Base-by-base conservation (phyloP, 2,113 vertebrate genomes). In the Semicossyphus pulcher region DNA sequence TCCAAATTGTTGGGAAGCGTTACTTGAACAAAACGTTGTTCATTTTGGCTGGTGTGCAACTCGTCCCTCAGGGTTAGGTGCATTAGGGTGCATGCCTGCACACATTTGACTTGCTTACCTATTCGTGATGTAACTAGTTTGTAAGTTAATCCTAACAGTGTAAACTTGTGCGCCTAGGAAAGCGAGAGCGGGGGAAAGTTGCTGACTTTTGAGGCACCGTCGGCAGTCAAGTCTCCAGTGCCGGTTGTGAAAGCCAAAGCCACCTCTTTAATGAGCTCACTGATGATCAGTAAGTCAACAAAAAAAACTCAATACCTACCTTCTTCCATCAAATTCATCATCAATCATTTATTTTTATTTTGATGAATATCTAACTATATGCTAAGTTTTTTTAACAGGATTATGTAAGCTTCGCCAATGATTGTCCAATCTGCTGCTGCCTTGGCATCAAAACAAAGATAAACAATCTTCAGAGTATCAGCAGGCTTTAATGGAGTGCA, bases 231-330 rank as follows among this genome's bases (percentile, higher is more conserved):
- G 87, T 71, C 88, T 12, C 39, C 65, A 2, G 91, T 86, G 37
- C 95, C 96, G 0, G 95, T 96, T 83, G 95, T 98, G 89, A 98
- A 96, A 92, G 93, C 97, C 59, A 99, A 97, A 91, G 98, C 96
- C 67, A 96, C 96, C 10, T 94, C 94, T 4, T 94, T 99, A 89
- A 96, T 98, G 96, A 98, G 64, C 88, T 95, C 97, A 48, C 92
- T 98, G 32, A 95, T 96, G 89, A 96, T 92, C 92, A 97, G 98
- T 99, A 97, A 98, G 97, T 88, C 16, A 10, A 56, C 3, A 31
- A 56, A 62, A 65, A 20, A 4, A 39, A 61, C 29, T 70, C 7
- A 12, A 34, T 26, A n/a, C n/a, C n/a, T n/a, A n/a, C n/a, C n/a
- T n/a, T n/a, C n/a, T n/a, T n/a, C n/a, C n/a, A n/a, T n/a, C n/a